Conservation (phyloP, 2,113 vertebrate genomes). For the Phaethon lepturus region DNA sequence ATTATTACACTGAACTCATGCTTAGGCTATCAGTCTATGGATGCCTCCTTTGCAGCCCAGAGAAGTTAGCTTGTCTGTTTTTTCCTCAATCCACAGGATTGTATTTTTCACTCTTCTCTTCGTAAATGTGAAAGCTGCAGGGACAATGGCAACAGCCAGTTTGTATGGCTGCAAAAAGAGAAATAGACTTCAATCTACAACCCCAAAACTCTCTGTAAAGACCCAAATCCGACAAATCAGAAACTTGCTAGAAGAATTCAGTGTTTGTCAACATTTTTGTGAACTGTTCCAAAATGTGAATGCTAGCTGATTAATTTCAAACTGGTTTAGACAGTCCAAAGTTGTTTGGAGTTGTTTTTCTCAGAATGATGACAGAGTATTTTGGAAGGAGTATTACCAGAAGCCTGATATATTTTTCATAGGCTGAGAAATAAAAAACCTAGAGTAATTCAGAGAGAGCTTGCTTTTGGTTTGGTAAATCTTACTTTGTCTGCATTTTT, state of each 20-base stretch:
- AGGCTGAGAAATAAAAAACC: neutral
- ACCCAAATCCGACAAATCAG: neutral
- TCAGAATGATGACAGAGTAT: neutral
- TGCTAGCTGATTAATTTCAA: neutral
- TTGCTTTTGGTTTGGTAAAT: neutral
- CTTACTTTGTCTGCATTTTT: neutral
- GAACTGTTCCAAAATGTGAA: conserved; percentile 32
- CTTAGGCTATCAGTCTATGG: neutral
- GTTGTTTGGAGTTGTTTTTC: conserved; percentile 1
- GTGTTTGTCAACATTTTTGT: neutral
- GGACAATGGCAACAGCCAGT: neutral
- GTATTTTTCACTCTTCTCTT: neutral
- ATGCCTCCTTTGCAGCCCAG: neutral
- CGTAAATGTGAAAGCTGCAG: neutral
- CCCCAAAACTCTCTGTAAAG: neutral
- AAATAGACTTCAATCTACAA: neutral
- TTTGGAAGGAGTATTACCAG: neutral
- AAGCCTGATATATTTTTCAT: conserved; percentile 1
- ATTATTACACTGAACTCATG: neutral
- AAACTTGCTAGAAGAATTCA: neutral
- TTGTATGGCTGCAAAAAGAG: neutral
- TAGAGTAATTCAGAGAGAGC: neutral
- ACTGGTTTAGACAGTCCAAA: neutral
- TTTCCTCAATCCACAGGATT: neutral
- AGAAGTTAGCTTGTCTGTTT: neutral